A percentile compares a stretch with the other conserved stretches of the same genome.
Conservation (phyloP, 2,888 invertebrate genomes). For the Mythimna impura region DNA sequence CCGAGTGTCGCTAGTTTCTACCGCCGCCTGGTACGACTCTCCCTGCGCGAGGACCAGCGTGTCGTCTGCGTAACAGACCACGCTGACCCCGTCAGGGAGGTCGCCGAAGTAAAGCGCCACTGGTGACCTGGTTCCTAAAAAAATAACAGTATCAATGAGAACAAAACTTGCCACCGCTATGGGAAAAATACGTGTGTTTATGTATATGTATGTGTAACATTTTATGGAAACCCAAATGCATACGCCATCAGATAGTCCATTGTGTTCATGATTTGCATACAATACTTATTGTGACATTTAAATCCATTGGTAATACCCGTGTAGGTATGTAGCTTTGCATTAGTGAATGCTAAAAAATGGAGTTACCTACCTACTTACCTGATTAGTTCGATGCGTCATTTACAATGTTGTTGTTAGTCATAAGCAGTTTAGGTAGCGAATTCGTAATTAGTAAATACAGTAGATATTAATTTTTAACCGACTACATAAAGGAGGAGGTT, state of each 20-base stretch:
- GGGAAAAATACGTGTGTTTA: not conserved
- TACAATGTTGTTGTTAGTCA: conserved; percentile 31
- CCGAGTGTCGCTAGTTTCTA: too few species aligned
- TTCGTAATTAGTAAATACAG: conserved; percentile 10
- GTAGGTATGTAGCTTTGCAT: not conserved
- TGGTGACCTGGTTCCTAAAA: too few species aligned
- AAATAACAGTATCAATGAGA: not conserved
- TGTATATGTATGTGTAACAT: not conserved
- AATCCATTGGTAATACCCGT: conserved; percentile 25
- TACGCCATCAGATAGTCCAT: not conserved
- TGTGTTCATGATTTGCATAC: conserved; percentile 41
- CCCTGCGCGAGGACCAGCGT: too few species aligned
- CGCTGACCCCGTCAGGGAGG: too few species aligned
- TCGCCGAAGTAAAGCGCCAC: too few species aligned
- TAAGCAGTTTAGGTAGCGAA: conserved; percentile 2
- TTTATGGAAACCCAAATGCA: conserved; percentile 19
- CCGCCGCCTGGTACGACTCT: too few species aligned
- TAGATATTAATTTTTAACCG: not conserved
- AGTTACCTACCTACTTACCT: not conserved
- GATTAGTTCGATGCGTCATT: not conserved
- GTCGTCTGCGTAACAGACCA: too few species aligned
- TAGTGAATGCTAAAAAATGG: conserved; percentile 23
- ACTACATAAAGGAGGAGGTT: too few species aligned
- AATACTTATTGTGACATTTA: conserved; percentile 51
- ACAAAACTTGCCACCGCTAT: not conserved